Evolutionary conservation across 2,797 vertebrate genomes (phyloP).

Genomic region (Anableps anableps): DNA sequence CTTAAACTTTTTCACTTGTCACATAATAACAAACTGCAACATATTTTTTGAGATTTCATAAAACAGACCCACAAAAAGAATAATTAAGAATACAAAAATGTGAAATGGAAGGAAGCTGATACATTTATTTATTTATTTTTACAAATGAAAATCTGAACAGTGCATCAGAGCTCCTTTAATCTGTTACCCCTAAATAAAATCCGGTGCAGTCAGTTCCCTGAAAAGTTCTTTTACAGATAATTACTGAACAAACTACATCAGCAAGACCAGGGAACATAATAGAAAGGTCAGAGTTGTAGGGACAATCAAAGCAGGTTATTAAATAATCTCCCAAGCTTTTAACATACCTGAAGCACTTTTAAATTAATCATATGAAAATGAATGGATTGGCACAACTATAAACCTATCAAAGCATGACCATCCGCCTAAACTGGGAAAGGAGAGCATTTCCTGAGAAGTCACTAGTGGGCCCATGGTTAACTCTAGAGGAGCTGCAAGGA

Average conservation of each 20-base stretch:
- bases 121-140: neutral
- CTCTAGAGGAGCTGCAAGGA: neutral
- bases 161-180: neutral
- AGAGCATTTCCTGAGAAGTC: neutral
- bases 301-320: neutral
- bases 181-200: neutral
- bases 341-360: neutral
- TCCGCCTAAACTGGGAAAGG: neutral
- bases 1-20: neutral
- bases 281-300: neutral
- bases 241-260: neutral
- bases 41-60: neutral
- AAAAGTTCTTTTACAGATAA: neutral
- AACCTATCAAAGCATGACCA: neutral
- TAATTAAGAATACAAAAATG: neutral
- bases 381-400: neutral
- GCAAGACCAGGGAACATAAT: neutral
- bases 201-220: neutral
- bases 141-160: neutral
- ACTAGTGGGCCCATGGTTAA: neutral
- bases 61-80: neutral
- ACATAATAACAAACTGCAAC: neutral
- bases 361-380: neutral
- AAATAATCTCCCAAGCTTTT: neutral
- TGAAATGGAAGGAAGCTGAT: neutral